Evolutionary conservation across 2,888 invertebrate genomes (phyloP).

Genomic region (Drosophila kanekoi): DNA sequence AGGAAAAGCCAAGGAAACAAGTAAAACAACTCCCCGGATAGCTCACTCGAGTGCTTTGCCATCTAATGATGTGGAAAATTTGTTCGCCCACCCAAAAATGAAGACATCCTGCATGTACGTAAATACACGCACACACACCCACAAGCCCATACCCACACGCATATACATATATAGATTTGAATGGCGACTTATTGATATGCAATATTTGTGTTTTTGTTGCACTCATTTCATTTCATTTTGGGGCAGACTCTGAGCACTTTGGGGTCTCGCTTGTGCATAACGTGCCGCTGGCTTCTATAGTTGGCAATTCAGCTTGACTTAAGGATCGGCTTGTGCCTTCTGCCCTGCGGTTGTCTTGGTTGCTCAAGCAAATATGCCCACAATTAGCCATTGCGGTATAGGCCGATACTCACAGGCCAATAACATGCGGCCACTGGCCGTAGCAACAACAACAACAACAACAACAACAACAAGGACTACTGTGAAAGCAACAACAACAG

Average conservation of each 20-base stretch:
- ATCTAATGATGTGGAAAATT: slow-evolving; percentile 82
- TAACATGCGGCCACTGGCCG: slow-evolving; percentile 51
- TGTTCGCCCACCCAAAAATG: slow-evolving; percentile 43
- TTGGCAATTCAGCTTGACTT: slow-evolving; percentile 5
- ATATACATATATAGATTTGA: slow-evolving; percentile 15
- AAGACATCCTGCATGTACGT: slow-evolving; percentile 9
- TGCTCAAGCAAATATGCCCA: slow-evolving; percentile 38
- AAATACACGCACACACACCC: slow-evolving; percentile 4
- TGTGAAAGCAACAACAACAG: slow-evolving; percentile 2
- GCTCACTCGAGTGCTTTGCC: slow-evolving; percentile 69
- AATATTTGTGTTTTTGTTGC: slow-evolving; percentile 60
- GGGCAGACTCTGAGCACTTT: slow-evolving; percentile 30
- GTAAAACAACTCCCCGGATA: slow-evolving; percentile 57
- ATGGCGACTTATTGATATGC: slow-evolving; percentile 65
- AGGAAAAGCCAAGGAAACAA: slow-evolving; percentile 31
- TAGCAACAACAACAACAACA: background rate
- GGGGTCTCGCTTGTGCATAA: slow-evolving; percentile 38
- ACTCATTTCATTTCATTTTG: slow-evolving; percentile 44
- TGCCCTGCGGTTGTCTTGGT: slow-evolving; percentile 43
- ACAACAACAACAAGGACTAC: slow-evolving; percentile 1
- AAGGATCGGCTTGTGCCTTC: slow-evolving; percentile 8
- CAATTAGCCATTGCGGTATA: slow-evolving; percentile 63
- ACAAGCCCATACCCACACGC: too few species aligned
- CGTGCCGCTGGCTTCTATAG: slow-evolving; percentile 25
- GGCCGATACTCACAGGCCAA: slow-evolving; percentile 49